Percentiles rank a stretch among this genome's conserved stretches.
Evolutionary conservation across 2,888 invertebrate species (phyloP).

Genomic region (Stenchaetothrips biformis): DNA sequence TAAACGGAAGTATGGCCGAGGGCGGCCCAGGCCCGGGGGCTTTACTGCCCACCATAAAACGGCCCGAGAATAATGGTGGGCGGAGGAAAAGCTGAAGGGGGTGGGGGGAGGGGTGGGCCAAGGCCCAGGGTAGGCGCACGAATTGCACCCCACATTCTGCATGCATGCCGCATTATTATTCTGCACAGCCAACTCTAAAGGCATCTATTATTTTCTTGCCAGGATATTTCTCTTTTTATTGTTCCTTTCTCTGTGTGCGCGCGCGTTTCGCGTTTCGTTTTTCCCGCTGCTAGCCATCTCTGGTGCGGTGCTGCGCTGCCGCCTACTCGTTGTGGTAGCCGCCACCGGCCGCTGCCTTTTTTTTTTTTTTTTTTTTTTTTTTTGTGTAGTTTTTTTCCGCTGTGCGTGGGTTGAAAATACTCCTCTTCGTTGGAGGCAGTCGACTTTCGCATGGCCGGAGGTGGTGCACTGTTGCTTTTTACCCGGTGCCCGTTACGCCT

Average conservation of each 20-base stretch:
- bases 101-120: not conserved
- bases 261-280: not conserved
- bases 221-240: not conserved
- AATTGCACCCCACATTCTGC: slow-evolving; percentile 24
- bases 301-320: not conserved
- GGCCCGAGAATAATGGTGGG: not conserved
- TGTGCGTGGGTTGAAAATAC: not conserved
- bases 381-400: too few species aligned
- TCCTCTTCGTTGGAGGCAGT: not conserved
- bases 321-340: not conserved
- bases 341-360: not conserved
- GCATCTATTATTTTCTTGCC: slow-evolving; percentile 25
- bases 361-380: too few species aligned
- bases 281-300: not conserved
- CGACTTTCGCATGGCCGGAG: too few species aligned
- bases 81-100: not conserved
- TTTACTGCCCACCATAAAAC: not conserved
- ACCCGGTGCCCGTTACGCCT: too few species aligned
- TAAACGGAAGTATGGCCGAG: slow-evolving; percentile 16
- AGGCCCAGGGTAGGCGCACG: not conserved
- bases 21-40: not conserved
- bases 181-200: slow-evolving; percentile 22
- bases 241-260: not conserved
- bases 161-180: slow-evolving; percentile 21
- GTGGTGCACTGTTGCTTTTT: too few species aligned